phyloP scores from a whole-genome alignment of 2,888 invertebrate genomes.

The Leucozona laternaria region DNA sequence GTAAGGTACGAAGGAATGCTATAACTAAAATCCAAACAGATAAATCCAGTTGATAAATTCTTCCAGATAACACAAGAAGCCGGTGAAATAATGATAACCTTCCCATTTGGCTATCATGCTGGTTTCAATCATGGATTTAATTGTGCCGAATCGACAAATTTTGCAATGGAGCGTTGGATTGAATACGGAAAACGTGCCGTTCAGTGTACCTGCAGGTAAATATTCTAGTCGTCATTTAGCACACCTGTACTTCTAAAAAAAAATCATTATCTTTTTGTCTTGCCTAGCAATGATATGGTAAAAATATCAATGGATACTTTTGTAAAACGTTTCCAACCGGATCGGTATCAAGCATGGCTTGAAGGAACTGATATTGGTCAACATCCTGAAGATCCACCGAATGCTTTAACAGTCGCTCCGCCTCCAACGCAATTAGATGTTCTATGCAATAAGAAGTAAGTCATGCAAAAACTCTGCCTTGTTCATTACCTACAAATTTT shows the following conservation, averaged over 20 bases:
- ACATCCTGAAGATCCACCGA: conserved; percentile 94
- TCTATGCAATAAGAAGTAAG: conserved; percentile 90
- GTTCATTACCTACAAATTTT: conserved; percentile 54
- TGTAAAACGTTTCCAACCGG: conserved; percentile 96
- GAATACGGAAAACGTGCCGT: conserved; percentile 97
- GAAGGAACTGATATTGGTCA: conserved; percentile 94
- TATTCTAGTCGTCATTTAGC: neutral
- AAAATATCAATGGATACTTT: conserved; percentile 99
- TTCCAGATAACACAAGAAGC: conserved; percentile 94
- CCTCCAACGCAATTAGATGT: conserved; percentile 92
- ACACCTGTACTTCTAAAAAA: neutral
- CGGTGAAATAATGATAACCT: conserved; percentile 99
- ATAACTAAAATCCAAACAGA: neutral
- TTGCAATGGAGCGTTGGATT: conserved; percentile 98
- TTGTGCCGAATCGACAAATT: conserved; percentile 99
- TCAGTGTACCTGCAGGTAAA: conserved; percentile 91
- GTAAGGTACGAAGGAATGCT: conserved; percentile 87
- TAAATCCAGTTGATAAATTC: conserved; percentile 50
- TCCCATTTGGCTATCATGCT: conserved; percentile 99
- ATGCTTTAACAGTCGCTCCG: conserved; percentile 89
- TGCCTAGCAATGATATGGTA: conserved; percentile 93
- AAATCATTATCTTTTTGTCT: conserved; percentile 26
- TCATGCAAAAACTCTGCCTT: conserved; percentile 81
- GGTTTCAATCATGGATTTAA: conserved; percentile 99
- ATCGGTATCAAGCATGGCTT: conserved; percentile 95